phyloP scores from a whole-genome alignment of 2,797 vertebrate species.

The Anabacerthia variegaticeps region DNA sequence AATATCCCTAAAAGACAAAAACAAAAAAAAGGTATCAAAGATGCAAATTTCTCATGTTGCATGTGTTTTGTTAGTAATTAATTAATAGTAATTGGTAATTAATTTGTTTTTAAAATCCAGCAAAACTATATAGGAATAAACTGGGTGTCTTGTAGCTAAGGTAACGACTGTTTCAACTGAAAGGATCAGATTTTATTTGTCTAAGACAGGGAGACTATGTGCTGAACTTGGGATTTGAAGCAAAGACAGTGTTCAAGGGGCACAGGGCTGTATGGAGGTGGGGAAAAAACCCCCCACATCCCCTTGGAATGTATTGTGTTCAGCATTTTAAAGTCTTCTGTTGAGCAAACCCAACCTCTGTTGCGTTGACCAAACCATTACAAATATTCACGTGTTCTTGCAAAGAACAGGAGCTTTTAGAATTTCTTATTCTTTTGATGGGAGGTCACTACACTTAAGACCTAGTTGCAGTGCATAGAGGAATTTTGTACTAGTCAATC shows the following conservation, averaged over 20 bases:
- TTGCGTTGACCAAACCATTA: neutral
- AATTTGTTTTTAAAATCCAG: neutral
- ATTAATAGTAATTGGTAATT: neutral
- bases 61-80: neutral
- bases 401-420: neutral
- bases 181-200: neutral
- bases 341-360: neutral
- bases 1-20: neutral
- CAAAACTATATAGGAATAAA: neutral
- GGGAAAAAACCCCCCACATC: neutral
- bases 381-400: neutral
- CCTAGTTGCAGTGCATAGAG: neutral
- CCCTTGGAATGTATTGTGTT: neutral
- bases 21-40: neutral
- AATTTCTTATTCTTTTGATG: neutral
- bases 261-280: neutral
- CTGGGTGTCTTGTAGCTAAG: neutral
- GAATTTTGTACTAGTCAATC: neutral
- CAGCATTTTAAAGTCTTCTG: neutral
- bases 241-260: neutral
- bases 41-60: neutral
- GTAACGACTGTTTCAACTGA: neutral
- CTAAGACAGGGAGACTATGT: neutral
- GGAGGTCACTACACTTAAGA: neutral
- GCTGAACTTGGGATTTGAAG: neutral